Percentiles rank a stretch among this genome's conserved stretches.
Evolutionary conservation across 2,797 vertebrate species (phyloP).

Genomic region (Bryconaethiops microstoma): DNA sequence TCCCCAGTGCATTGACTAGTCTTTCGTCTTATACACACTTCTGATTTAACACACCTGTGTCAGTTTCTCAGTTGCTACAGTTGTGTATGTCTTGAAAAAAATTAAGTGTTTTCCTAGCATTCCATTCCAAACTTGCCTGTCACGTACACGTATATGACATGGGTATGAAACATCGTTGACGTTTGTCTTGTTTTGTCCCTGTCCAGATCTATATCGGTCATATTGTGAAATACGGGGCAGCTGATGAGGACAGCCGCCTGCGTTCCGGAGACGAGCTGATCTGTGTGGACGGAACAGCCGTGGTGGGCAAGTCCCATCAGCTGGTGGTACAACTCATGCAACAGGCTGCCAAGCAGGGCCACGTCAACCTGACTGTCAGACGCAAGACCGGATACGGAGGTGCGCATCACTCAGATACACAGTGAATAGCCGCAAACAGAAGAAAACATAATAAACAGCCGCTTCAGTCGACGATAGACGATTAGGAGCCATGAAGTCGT

Average conservation of each 20-base stretch:
- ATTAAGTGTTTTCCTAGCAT: no score
- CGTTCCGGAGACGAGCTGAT: conserved; percentile 96
- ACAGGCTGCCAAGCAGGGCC: conserved; percentile 97
- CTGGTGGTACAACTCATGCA: conserved; percentile 99
- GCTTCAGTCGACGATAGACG: background rate
- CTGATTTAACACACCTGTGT: no score
- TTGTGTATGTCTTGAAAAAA: no score
- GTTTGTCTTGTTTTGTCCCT: background rate
- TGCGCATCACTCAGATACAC: conserved; percentile 63
- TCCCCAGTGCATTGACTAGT: no score
- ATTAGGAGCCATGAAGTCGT: background rate
- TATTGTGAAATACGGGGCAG: conserved; percentile 96
- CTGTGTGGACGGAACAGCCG: conserved; percentile 95
- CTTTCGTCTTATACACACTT: no score
- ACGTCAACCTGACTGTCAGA: conserved; percentile 95
- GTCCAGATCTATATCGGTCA: conserved; percentile 97
- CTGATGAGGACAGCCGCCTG: conserved; percentile 94
- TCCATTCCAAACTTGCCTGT: no score
- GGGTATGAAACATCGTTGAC: background rate
- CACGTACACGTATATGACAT: no score
- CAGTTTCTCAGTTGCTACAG: no score
- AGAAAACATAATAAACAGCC: no score
- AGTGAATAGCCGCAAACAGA: background rate
- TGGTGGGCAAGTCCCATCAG: conserved; percentile 97
- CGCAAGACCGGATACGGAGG: conserved; percentile 92